Conservation (phyloP, 2,113 vertebrate species). For the Amia ocellicauda region DNA sequence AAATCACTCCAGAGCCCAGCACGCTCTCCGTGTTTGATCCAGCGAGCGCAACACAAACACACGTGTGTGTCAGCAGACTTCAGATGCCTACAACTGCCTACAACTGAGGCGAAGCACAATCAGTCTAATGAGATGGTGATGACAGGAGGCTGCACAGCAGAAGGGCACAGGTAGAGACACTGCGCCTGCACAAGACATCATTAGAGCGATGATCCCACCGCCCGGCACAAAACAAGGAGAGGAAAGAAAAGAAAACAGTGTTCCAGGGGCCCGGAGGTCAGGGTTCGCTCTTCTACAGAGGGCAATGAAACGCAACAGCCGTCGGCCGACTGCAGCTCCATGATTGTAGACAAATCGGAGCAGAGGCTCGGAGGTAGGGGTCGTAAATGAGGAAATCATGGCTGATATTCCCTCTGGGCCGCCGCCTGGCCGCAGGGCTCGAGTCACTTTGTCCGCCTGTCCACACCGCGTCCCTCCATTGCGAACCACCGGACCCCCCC, state of each 20-base stretch:
- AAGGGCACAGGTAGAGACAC: neutral
- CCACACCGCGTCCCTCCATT: neutral
- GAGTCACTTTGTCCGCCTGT: conserved; percentile 28
- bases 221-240: neutral
- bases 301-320: conserved; percentile 63
- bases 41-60: too few relatives aligned
- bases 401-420: conserved; percentile 8
- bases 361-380: conserved; percentile 54
- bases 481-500: conserved; percentile 33
- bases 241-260: neutral
- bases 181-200: too few relatives aligned
- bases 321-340: conserved; percentile 46
- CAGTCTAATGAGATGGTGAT: conserved; percentile 9
- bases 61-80: too few relatives aligned
- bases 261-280: neutral
- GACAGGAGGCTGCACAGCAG: neutral
- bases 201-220: neutral
- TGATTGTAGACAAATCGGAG: conserved; percentile 49
- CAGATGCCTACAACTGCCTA: too few relatives aligned
- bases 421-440: conserved; percentile 28
- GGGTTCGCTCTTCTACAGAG: conserved; percentile 52
- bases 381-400: conserved; percentile 66
- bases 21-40: too few relatives aligned
- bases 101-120: too few relatives aligned
- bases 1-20: too few relatives aligned